phyloP scores from a whole-genome alignment of 2,113 vertebrate genomes.

The Dasyurus viverrinus region DNA sequence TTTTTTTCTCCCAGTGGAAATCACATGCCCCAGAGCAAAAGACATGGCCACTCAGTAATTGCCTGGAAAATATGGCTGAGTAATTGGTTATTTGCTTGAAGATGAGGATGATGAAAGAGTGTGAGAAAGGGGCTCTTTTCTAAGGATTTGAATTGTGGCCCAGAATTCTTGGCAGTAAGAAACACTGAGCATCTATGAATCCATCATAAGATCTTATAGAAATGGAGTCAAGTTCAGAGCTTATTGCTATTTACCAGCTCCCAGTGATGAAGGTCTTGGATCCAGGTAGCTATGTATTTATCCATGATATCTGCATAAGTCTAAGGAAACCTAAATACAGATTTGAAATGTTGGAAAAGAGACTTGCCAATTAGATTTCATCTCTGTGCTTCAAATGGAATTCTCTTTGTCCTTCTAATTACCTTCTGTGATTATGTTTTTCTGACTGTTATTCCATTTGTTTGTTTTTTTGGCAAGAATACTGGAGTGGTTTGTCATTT shows the following conservation, averaged over 20 bases:
- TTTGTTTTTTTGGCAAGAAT: not conserved
- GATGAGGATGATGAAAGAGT: not conserved
- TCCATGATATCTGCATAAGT: not conserved
- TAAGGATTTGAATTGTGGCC: conserved; percentile 36
- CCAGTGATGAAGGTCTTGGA: accelerated
- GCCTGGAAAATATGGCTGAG: not conserved
- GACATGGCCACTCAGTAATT: not conserved
- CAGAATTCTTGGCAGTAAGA: conserved; percentile 40
- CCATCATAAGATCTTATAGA: not conserved
- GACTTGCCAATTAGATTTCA: not conserved
- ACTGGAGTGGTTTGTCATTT: not conserved
- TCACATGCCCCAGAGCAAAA: not conserved
- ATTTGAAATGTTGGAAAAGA: not conserved
- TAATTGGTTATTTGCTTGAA: not conserved
- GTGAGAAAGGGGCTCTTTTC: conserved; percentile 2
- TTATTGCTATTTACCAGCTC: not conserved
- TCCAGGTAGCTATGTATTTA: not conserved
- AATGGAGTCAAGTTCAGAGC: not conserved
- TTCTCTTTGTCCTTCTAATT: not conserved
- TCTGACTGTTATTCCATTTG: not conserved
- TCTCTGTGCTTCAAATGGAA: not conserved
- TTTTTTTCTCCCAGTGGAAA: not conserved
- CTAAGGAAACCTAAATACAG: not conserved
- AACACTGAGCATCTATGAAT: conserved; percentile 3
- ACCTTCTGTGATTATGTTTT: not conserved